phyloP scores from a whole-genome alignment of 64 coral and sea anemone genomes.

The Astreopora myriophthalma region DNA sequence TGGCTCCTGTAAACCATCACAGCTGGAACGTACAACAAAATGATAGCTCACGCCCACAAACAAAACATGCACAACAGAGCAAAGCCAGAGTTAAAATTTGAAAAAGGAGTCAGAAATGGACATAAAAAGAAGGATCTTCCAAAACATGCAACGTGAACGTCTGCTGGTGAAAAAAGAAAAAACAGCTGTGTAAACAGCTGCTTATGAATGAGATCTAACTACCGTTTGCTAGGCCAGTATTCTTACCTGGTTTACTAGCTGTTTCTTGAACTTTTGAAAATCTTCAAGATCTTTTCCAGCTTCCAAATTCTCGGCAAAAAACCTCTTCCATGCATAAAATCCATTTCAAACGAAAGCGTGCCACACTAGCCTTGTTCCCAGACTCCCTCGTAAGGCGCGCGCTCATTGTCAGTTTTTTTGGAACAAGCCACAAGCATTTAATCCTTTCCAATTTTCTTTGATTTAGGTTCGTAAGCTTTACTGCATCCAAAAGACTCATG shows the following conservation, averaged over 20 bases:
- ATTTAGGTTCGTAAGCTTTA: too few species aligned
- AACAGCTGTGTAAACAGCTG: not conserved
- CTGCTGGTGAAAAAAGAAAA: not conserved
- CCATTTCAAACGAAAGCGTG: not conserved
- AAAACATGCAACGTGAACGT: not conserved
- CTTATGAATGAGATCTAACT: not conserved
- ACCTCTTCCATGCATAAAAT: not conserved
- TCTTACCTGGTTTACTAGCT: slow-evolving; percentile 30
- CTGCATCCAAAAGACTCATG: too few species aligned
- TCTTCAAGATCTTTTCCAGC: slow-evolving; percentile 1
- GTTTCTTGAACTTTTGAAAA: slow-evolving; percentile 41
- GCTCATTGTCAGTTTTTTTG: not conserved
- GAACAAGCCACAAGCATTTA: too few species aligned
- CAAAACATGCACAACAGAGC: not conserved
- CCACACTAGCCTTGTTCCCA: slow-evolving; percentile 40
- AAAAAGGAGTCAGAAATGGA: not conserved
- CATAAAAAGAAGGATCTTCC: not conserved
- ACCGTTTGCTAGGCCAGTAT: not conserved
- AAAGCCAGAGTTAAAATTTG: not conserved
- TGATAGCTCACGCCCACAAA: too few species aligned
- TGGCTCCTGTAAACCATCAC: too few species aligned
- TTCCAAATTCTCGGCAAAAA: slow-evolving; percentile 18
- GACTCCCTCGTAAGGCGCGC: not conserved
- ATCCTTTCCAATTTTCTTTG: too few species aligned
- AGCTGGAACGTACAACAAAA: too few species aligned